A percentile compares a stretch with the other conserved stretches of the same genome.
Conservation (phyloP, 2,888 invertebrate species). For the Epirrhoe tristata region DNA sequence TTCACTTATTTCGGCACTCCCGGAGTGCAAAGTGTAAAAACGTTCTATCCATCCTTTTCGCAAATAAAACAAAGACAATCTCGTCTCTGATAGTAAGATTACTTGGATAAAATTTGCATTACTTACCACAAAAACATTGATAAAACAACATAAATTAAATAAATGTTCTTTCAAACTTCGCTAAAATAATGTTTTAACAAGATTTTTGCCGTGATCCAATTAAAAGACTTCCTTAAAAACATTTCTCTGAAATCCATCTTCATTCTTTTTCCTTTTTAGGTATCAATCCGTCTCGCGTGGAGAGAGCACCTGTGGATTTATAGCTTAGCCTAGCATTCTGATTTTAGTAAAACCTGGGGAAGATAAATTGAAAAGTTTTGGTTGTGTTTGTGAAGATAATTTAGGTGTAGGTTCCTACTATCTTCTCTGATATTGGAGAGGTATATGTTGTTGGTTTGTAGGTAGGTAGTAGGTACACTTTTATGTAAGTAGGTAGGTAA, state of each 20-base stretch:
- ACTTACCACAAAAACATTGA: too few species aligned
- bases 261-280: conserved; percentile 19
- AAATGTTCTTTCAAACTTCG: too few species aligned
- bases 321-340: conserved; percentile 4
- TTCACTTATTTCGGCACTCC: too few species aligned
- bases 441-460: too few species aligned
- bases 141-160: too few species aligned
- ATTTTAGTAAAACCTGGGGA: neutral
- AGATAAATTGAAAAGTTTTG: neutral
- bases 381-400: neutral
- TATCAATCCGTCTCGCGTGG: conserved; percentile 19
- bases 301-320: conserved; percentile 23
- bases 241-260: conserved; percentile 23
- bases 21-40: too few species aligned
- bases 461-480: neutral
- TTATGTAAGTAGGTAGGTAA: neutral
- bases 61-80: too few species aligned
- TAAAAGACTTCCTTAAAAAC: conserved; percentile 21
- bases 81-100: too few species aligned
- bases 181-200: too few species aligned
- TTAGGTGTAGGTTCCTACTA: neutral
- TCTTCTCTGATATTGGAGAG: too few species aligned
- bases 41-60: too few species aligned
- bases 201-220: conserved; percentile 17
- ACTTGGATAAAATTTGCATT: too few species aligned